Evolutionary conservation across 2,113 vertebrate genomes (phyloP).

Genomic region (Paralichthys olivaceus): DNA sequence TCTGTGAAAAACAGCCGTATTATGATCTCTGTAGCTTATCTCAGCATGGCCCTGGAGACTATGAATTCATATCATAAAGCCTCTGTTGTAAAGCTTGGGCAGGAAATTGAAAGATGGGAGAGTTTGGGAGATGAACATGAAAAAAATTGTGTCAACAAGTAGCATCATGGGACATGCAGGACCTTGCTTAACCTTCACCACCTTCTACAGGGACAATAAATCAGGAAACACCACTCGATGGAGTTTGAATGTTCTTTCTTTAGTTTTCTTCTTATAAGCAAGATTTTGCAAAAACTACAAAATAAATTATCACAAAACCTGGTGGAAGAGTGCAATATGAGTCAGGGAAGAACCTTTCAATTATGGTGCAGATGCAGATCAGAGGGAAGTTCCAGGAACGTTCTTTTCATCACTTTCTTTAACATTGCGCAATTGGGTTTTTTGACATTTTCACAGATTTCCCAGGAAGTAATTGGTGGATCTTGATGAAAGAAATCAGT

Average conservation of each 20-base stretch:
- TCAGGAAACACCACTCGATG: not conserved
- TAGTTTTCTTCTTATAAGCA: not conserved
- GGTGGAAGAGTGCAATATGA: not conserved
- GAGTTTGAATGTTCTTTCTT: not conserved
- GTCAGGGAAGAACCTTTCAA: no score
- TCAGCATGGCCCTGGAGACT: not conserved
- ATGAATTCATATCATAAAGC: constrained; percentile 11
- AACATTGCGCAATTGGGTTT: no score
- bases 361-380: no score
- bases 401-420: no score
- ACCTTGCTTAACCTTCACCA: not conserved
- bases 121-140: not conserved
- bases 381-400: no score
- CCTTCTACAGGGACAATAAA: not conserved
- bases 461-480: no score
- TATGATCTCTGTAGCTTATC: constrained; percentile 16
- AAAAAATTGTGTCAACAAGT: not conserved
- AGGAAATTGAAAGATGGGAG: constrained; percentile 13
- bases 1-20: constrained; percentile 10
- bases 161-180: not conserved
- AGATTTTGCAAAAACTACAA: not conserved
- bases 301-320: not conserved
- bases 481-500: no score
- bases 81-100: not conserved
- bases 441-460: no score